Conservation (phyloP, 2,888 invertebrate species). For the Hyles lineata region DNA sequence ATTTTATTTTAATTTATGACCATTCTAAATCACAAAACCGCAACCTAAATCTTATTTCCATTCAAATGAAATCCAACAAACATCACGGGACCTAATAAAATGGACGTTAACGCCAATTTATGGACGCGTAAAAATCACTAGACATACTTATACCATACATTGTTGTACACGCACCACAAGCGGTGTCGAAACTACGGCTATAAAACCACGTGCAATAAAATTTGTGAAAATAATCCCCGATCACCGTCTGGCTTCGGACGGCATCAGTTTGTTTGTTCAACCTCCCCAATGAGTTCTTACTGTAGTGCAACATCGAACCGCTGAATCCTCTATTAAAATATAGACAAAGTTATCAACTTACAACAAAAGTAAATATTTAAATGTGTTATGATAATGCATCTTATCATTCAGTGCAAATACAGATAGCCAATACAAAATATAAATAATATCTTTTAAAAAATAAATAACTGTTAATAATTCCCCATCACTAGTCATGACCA, state of each 20-base stretch:
- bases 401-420: too few species aligned
- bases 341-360: background rate
- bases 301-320: background rate
- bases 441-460: too few species aligned
- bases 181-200: background rate
- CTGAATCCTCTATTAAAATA: background rate
- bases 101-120: slow-evolving; percentile 18
- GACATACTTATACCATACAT: background rate
- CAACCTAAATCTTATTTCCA: too few species aligned
- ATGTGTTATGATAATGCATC: too few species aligned
- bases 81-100: slow-evolving; percentile 21
- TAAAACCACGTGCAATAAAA: slow-evolving; percentile 23
- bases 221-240: slow-evolving; percentile 24
- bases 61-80: slow-evolving; percentile 22
- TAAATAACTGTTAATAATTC: too few species aligned
- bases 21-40: background rate
- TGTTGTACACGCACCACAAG: slow-evolving; percentile 4
- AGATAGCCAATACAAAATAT: too few species aligned
- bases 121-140: slow-evolving; percentile 3
- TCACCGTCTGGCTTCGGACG: background rate
- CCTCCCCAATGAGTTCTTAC: background rate
- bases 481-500: too few species aligned
- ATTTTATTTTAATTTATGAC: background rate
- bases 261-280: slow-evolving; percentile 16
- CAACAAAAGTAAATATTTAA: too few species aligned